Evolutionary conservation across 2,888 invertebrate genomes (phyloP).

Genomic region (Apodemia hepburni): DNA sequence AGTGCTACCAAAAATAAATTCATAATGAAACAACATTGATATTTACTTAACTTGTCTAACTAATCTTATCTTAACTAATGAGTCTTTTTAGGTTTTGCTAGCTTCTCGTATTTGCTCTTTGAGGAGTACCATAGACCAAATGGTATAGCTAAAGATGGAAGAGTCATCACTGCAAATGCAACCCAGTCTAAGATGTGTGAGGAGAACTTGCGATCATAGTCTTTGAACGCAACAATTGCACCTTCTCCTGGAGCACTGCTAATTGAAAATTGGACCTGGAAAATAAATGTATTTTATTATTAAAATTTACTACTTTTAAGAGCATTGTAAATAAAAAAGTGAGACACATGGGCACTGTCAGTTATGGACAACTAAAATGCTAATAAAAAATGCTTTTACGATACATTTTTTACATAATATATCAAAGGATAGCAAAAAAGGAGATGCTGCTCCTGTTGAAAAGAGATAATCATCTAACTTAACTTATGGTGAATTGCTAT

Average conservation of each 20-base stretch:
- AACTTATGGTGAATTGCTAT: too few relatives aligned
- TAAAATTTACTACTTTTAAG: too few relatives aligned
- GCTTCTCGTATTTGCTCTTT: conserved; percentile 95
- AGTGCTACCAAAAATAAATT: background rate
- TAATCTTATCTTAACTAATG: conserved; percentile 53
- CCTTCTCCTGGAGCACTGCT: conserved; percentile 98
- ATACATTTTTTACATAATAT: too few relatives aligned
- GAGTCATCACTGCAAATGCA: conserved; percentile 97
- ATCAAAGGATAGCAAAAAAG: too few relatives aligned
- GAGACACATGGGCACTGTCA: too few relatives aligned
- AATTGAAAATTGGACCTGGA: conserved; percentile 84
- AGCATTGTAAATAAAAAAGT: too few relatives aligned
- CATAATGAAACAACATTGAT: conserved; percentile 44
- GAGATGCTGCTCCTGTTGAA: too few relatives aligned
- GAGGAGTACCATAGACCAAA: conserved; percentile 96
- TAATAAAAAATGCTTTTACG: too few relatives aligned
- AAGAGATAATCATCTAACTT: too few relatives aligned
- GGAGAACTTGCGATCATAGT: conserved; percentile 97
- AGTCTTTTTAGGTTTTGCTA: conserved; percentile 86
- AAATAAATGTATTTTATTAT: conserved; percentile 32
- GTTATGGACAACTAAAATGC: too few relatives aligned
- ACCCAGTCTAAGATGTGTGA: conserved; percentile 98
- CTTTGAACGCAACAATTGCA: conserved; percentile 93
- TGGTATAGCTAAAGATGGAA: conserved; percentile 96
- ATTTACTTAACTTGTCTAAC: conserved; percentile 38